Base-by-base conservation (phyloP, 2,797 vertebrate species). In the Alcedo quadribrachys region DNA sequence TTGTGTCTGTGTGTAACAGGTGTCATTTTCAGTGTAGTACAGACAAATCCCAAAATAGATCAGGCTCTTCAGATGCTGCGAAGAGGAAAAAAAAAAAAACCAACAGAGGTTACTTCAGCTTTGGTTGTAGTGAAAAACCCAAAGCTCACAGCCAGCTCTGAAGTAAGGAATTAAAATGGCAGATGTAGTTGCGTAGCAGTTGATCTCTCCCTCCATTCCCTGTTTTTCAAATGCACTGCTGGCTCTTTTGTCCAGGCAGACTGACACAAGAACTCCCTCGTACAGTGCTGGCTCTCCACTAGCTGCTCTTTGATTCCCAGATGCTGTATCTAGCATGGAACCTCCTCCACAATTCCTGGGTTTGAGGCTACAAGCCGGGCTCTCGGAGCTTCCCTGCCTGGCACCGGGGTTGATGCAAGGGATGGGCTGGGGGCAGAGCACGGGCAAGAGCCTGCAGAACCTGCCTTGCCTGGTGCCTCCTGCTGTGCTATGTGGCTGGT, bases 41-140 rank as follows among this genome's bases (percentile, higher is more conserved):
- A 96, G 96, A 96, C 93, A 89, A 96, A 94, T 93, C 95, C 94
- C 91, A 96, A 96, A 97, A 97, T 97, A 97, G 95, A 94, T 86
- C 95, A 37, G 71, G 93, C 94, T 96, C 92, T 94, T 96, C 93
- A 94, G 93, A 94, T 40, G 69, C 93, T 81, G 94, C 11, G 9
- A 92, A 93, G 65, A 84, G 84, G 73, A 83, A 81, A 94, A 40
- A 40, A 40, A 40, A 14, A 14, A 15, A 15, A 40, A 15, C 14
- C 14, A 95, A 89, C 10, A 80, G 84, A 88, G 92, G 93, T 93
- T 95, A 92, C 80, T 97, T 96, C 94, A 96, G 96, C 92, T 94
- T 32, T 51, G 88, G 91, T 89, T 94, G 77, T 93, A 94, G 94
- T 95, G 93, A 94, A 91, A 93, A 94, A 82, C 57, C 71, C 66